These are phyloP conservation scores for Magallana gigas DNA, from an alignment of 1,140 invertebrate species.

Conservation along the genomic window DNA sequence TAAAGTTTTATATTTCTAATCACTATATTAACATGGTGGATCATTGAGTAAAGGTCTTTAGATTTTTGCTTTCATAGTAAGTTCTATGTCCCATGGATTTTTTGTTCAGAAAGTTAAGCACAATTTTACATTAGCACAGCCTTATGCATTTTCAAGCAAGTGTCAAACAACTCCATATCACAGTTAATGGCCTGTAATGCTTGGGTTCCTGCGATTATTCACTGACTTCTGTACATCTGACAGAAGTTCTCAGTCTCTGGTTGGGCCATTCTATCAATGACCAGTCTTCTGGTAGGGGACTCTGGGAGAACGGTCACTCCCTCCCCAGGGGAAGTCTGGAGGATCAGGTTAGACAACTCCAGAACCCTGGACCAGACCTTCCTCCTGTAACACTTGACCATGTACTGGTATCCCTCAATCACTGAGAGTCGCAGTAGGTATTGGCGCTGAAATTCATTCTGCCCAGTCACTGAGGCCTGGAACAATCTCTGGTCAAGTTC, in stretches of 20 bases:
- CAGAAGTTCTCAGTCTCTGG: neutral
- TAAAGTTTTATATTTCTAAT: too few relatives aligned
- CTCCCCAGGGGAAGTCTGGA: neutral
- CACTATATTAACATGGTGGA: too few relatives aligned
- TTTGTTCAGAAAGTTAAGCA: too few relatives aligned
- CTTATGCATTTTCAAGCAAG: too few relatives aligned
- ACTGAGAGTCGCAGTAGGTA: neutral
- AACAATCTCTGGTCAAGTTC: neutral
- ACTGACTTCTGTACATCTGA: neutral
- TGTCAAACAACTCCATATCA: too few relatives aligned
- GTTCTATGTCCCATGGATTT: too few relatives aligned
- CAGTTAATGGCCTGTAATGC: too few relatives aligned
- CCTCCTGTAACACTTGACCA: neutral
- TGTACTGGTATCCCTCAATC: neutral
- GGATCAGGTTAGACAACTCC: constrained; percentile 1
- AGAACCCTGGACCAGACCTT: neutral
- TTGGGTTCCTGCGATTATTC: neutral
- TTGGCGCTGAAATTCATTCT: neutral
- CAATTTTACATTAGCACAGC: too few relatives aligned
- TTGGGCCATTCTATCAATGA: neutral
- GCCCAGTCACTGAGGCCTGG: neutral
- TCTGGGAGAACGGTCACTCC: neutral
- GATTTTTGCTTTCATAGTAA: too few relatives aligned
- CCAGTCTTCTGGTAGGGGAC: neutral
- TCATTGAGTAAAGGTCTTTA: too few relatives aligned